These are phyloP conservation scores for Meandrina meandrites DNA, from an alignment of 92 coral and sea anemone genomes.

Conservation along the genomic window DNA sequence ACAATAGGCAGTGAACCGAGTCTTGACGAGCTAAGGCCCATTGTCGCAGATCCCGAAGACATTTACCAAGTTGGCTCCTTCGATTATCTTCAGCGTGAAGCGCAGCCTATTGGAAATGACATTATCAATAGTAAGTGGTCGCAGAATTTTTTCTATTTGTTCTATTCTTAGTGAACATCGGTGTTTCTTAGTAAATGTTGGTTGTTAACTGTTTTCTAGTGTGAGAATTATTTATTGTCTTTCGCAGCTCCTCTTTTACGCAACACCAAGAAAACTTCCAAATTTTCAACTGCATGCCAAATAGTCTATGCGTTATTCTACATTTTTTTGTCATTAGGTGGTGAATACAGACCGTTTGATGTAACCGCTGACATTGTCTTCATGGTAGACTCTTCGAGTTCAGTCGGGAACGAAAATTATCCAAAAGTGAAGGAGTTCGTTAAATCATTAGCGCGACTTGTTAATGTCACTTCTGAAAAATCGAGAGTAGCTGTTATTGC, in stretches of 20 bases:
- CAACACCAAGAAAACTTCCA: too few relatives aligned
- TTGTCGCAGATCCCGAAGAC: conserved; percentile 29
- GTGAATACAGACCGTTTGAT: conserved; percentile 36
- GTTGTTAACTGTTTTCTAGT: too few relatives aligned
- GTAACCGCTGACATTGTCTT: conserved; percentile 67
- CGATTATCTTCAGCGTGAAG: conserved; percentile 26
- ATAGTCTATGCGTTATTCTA: too few relatives aligned
- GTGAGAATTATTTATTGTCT: too few relatives aligned
- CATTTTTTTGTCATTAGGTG: not conserved
- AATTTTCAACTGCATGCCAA: too few relatives aligned
- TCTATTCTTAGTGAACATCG: not conserved
- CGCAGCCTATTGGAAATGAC: conserved; percentile 7
- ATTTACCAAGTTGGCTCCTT: conserved; percentile 42
- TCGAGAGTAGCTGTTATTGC: conserved; percentile 57
- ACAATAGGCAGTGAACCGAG: conserved; percentile 56
- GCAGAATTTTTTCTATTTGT: not conserved
- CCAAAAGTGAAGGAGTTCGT: conserved; percentile 62
- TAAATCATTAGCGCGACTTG: conserved; percentile 40
- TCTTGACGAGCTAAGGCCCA: conserved; percentile 44
- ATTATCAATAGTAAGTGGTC: conserved; percentile 3
- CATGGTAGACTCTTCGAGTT: conserved; percentile 70
- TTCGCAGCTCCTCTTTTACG: too few relatives aligned
- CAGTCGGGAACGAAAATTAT: conserved; percentile 47
- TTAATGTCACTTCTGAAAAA: conserved; percentile 49
- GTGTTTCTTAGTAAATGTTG: not conserved